These are phyloP conservation scores for Gymnoscopelus braueri DNA, from an alignment of 2,797 vertebrate genomes.

Conservation along the genomic window DNA sequence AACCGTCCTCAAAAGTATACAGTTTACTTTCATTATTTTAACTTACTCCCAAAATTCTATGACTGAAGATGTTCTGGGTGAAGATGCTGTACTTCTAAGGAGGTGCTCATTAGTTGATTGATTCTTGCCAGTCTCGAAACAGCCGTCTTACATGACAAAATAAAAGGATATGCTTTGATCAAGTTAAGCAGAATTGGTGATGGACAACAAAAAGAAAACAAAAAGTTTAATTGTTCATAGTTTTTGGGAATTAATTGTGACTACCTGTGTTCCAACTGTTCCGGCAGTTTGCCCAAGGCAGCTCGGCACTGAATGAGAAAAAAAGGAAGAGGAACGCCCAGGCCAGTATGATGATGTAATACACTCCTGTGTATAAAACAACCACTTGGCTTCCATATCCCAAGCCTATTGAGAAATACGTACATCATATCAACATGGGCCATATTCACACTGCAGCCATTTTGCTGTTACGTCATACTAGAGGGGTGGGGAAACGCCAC, in stretches of 20 bases:
- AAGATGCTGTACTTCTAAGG: constrained; percentile 70
- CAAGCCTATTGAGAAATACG: constrained; percentile 68
- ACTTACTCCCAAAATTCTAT: constrained; percentile 89
- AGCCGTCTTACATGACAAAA: constrained; percentile 68
- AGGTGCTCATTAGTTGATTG: constrained; percentile 69
- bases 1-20: neutral
- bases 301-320: constrained; percentile 77
- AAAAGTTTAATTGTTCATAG: neutral
- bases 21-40: neutral
- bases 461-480: too few species aligned
- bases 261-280: constrained; percentile 85
- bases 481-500: too few species aligned
- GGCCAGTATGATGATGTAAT: constrained; percentile 84
- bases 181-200: neutral
- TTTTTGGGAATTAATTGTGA: neutral
- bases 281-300: constrained; percentile 81
- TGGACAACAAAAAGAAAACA: neutral
- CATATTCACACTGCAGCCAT: neutral
- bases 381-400: constrained; percentile 83
- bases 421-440: neutral
- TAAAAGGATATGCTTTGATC: neutral
- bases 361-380: constrained; percentile 79
- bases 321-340: constrained; percentile 84
- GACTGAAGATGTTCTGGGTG: constrained; percentile 77
- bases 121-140: constrained; percentile 84